Conservation (phyloP, 1,140 invertebrate genomes). For the Thereuonema tuberculata region DNA sequence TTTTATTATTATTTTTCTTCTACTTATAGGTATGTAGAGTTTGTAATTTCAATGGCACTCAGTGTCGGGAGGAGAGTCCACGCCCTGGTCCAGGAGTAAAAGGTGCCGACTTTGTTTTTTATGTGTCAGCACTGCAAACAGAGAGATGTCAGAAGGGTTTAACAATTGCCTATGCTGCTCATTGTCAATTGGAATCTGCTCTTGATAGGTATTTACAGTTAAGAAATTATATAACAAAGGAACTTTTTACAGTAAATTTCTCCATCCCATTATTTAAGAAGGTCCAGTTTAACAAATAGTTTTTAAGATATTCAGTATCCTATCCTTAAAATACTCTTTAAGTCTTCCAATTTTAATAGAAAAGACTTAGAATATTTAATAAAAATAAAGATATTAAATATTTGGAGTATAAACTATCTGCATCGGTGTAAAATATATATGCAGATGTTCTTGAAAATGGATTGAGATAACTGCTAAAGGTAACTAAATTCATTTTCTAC, state of each 20-base stretch:
- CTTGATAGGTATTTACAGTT: constrained; percentile 56
- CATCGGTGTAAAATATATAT: too few relatives aligned
- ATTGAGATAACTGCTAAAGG: too few relatives aligned
- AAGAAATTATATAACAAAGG: background rate
- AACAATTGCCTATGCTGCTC: constrained; percentile 93
- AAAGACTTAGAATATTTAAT: background rate
- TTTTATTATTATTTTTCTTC: too few relatives aligned
- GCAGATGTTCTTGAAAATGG: too few relatives aligned
- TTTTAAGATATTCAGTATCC: too few relatives aligned
- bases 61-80: constrained; percentile 44
- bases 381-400: background rate
- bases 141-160: constrained; percentile 68
- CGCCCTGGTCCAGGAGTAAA: constrained; percentile 50
- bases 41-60: constrained; percentile 67
- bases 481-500: too few relatives aligned
- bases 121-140: constrained; percentile 87
- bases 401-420: too few relatives aligned
- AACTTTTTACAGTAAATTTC: too few relatives aligned
- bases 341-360: background rate
- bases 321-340: background rate
- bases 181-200: constrained; percentile 90
- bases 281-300: too few relatives aligned
- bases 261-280: background rate
- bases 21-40: constrained; percentile 65
- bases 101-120: constrained; percentile 89